These are phyloP conservation scores for Dynastes hyllus DNA, from an alignment of 2,888 invertebrate species.

Conservation along the genomic window DNA sequence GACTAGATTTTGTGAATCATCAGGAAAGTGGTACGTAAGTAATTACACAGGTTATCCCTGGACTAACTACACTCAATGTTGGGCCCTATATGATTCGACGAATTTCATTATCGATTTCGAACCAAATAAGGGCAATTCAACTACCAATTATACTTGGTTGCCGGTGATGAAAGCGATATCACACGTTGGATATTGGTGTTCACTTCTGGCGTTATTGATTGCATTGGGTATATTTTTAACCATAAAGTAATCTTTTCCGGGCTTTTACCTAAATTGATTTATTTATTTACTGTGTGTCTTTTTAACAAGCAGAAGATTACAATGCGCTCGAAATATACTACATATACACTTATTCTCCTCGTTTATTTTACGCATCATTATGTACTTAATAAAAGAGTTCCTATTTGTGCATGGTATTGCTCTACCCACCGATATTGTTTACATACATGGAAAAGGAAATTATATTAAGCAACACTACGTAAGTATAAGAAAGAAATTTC, in stretches of 20 bases:
- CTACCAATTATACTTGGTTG: conserved; percentile 70
- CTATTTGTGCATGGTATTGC: conserved; percentile 73
- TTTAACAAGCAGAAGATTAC: conserved; percentile 73
- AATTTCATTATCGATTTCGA: conserved; percentile 63
- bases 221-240: conserved; percentile 73
- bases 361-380: conserved; percentile 77
- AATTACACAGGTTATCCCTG: conserved; percentile 66
- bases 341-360: conserved; percentile 80
- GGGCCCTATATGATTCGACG: conserved; percentile 61
- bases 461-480: conserved; percentile 69
- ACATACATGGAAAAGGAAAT: conserved; percentile 65
- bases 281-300: conserved; percentile 15
- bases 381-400: conserved; percentile 75
- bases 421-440: conserved; percentile 68
- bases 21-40: conserved; percentile 72
- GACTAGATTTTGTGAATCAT: conserved; percentile 70
- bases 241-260: conserved; percentile 70
- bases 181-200: conserved; percentile 74
- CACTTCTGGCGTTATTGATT: conserved; percentile 72
- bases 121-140: conserved; percentile 59
- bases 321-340: conserved; percentile 79
- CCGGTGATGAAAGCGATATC: conserved; percentile 73
- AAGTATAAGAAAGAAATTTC: conserved; percentile 55
- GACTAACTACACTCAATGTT: conserved; percentile 73
- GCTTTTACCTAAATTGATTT: conserved; percentile 23